phyloP scores from a whole-genome alignment of 2,888 invertebrate genomes.

The Strigamia crassipes region DNA sequence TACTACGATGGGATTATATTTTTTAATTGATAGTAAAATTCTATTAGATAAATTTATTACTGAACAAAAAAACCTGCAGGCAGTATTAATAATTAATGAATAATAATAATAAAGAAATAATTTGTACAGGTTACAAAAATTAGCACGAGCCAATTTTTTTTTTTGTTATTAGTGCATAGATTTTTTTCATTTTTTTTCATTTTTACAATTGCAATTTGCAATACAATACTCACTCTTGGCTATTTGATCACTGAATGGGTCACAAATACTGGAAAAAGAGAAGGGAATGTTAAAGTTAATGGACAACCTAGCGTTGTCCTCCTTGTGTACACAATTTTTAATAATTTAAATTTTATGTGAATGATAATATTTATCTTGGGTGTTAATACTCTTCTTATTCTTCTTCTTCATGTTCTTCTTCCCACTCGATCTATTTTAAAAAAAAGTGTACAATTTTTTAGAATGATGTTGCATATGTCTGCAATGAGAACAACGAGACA shows the following conservation, averaged over 20 bases:
- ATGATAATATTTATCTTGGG: background rate
- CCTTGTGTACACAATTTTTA: background rate
- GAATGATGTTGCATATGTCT: background rate
- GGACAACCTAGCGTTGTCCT: background rate
- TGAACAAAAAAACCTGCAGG: background rate
- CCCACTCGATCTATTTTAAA: constrained; percentile 2
- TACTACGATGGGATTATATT: constrained; percentile 10
- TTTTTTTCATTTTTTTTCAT: background rate
- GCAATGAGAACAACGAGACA: background rate
- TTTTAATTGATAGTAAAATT: background rate
- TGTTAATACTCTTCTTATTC: background rate
- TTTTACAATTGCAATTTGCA: background rate
- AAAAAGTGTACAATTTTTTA: background rate
- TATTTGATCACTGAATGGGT: background rate
- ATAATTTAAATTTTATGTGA: background rate
- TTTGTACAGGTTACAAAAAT: background rate
- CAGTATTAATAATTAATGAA: too few relatives aligned
- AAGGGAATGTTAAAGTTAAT: background rate
- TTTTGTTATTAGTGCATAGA: background rate
- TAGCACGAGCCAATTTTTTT: too few relatives aligned
- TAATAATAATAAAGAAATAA: too few relatives aligned
- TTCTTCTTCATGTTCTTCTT: background rate
- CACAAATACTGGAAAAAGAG: background rate
- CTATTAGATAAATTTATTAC: background rate
- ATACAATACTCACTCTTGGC: background rate